Base-by-base conservation (phyloP, 2,888 invertebrate species). In the Julus scandinavius region DNA sequence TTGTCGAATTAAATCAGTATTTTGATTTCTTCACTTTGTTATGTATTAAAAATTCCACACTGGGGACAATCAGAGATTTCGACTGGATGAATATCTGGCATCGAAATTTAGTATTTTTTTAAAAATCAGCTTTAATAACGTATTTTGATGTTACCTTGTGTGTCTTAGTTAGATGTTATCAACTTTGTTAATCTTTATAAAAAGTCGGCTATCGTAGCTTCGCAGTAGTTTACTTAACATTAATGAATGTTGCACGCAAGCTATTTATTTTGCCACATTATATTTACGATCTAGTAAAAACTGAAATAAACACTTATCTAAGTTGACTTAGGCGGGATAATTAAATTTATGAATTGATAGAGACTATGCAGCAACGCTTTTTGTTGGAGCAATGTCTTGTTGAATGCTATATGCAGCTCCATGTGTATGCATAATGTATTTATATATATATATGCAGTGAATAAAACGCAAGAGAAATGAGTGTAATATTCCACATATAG, bases 241-340 rank as follows among this genome's bases (percentile, higher is more conserved):
- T 80, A 80, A 80, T 80, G 13, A 80, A 80, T 9, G 29, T 38
- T 38, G 38, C 80, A 29, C 11, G 4, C 20, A 13, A 9, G 80
- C 13, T 80, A 38, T 80, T 38, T 11, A 80, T 80, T 80, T 20
- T 38, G 11, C 38, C 11, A 80, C 38, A 7, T 80, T 80, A 29
- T 80, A 80, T 80, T 80, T 38, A 80, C 38, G 80, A 80, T 80
- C 11, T 80, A 11, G 11, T 80, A 80, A 80, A 38, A 80, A 6
- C 80, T 3, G 38, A 80, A 80, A 20, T 38, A 38, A 80, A 72
- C 72, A 72, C 72, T 80, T 38, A 80, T 80, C 80, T 80, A n/a
- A 38, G 80, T 80, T 80, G 80, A 80, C 80, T 3, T 80, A 38
- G 80, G 80, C 80, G 11, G 4, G 38, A 29, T 80, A 29, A 80